These are phyloP conservation scores for Oxygymnocypris stewartii DNA, from an alignment of 2,113 vertebrate species.

Conservation along the genomic window DNA sequence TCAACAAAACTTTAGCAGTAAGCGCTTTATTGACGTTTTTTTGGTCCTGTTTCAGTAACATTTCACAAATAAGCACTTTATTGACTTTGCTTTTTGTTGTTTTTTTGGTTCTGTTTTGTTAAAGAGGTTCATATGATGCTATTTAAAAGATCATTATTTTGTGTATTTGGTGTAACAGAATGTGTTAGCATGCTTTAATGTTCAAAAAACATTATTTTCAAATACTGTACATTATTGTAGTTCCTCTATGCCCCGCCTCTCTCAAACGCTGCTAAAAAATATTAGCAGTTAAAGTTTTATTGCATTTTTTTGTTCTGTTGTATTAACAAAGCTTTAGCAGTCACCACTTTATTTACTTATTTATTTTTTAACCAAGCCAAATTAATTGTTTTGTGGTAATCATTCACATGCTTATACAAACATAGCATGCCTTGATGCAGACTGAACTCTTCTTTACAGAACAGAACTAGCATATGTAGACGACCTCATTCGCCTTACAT, in stretches of 20 bases:
- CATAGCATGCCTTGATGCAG: neutral
- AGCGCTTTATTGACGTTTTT: neutral
- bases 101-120: neutral
- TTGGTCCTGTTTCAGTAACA: neutral
- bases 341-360: neutral
- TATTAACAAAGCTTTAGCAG: neutral
- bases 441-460: slow-evolving; percentile 33
- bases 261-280: too few species aligned
- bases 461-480: slow-evolving; percentile 43
- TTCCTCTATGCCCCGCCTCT: too few species aligned
- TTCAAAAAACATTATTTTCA: too few species aligned
- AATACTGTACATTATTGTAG: too few species aligned
- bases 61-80: neutral
- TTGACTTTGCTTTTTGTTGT: neutral
- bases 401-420: neutral
- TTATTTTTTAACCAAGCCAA: neutral
- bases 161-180: too few species aligned
- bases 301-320: neutral
- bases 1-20: neutral
- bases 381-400: neutral
- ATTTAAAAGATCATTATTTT: too few species aligned
- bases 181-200: too few species aligned
- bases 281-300: neutral
- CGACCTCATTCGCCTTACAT: neutral
- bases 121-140: too few species aligned